Conservation (phyloP, 2,113 vertebrate species). For the Eulemur macaco region DNA sequence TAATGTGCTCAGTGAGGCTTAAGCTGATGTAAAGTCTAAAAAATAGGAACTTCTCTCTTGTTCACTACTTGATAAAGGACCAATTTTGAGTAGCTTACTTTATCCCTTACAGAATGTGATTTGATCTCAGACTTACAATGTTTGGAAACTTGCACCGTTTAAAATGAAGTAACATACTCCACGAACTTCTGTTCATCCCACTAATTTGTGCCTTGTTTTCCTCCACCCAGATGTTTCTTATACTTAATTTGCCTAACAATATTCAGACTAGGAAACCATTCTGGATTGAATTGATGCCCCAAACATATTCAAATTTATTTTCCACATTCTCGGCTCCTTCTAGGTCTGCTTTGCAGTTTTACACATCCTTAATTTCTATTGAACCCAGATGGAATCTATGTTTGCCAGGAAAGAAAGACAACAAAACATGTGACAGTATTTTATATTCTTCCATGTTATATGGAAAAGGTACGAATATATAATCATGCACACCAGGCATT, state of each 20-base stretch:
- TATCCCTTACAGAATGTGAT: neutral
- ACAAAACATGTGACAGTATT: constrained; percentile 44
- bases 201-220: constrained; percentile 65
- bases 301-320: constrained; percentile 65
- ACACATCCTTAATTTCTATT: constrained; percentile 62
- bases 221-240: constrained; percentile 69
- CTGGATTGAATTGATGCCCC: constrained; percentile 51
- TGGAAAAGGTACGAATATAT: constrained; percentile 26
- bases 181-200: constrained; percentile 44
- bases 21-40: constrained; percentile 8
- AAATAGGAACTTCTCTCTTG: neutral
- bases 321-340: constrained; percentile 67
- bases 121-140: constrained; percentile 34
- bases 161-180: neutral
- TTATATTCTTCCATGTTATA: neutral
- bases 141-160: constrained; percentile 31
- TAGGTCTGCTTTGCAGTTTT: constrained; percentile 60
- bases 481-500: neutral
- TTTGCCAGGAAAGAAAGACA: constrained; percentile 64
- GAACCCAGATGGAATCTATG: constrained; percentile 67
- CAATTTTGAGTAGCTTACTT: constrained; percentile 44
- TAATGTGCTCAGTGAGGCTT: neutral
- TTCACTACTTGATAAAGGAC: constrained; percentile 27
- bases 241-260: constrained; percentile 63
- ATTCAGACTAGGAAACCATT: constrained; percentile 67